A percentile compares a stretch with the other conserved stretches of the same genome.
Evolutionary conservation across 2,888 invertebrate species (phyloP).

Genomic region (Rugalucina vietnamica): DNA sequence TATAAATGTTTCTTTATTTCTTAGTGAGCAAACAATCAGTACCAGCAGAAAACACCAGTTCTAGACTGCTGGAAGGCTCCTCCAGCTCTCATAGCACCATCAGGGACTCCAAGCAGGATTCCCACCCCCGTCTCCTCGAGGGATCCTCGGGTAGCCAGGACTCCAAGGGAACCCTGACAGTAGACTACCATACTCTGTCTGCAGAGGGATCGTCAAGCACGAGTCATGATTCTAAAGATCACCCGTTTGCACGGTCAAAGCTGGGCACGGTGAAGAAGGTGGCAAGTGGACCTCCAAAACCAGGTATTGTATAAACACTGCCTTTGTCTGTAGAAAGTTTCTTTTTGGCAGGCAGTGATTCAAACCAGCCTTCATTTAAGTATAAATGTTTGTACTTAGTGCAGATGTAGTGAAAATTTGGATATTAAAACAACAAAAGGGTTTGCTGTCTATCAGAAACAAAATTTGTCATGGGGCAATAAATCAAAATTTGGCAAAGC

Average conservation of each 20-base stretch:
- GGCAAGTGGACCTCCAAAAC: neutral
- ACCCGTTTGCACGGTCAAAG: conserved; percentile 60
- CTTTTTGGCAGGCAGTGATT: no score
- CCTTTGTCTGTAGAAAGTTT: no score
- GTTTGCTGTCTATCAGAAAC: no score
- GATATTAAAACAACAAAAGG: no score
- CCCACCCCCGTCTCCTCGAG: neutral
- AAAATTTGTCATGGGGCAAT: no score
- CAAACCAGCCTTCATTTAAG: no score
- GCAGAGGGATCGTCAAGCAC: conserved; percentile 17
- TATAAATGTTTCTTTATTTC: no score
- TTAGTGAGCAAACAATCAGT: neutral
- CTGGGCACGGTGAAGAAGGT: conserved; percentile 54
- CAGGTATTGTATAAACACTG: neutral
- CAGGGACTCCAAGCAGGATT: neutral
- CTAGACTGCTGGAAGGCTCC: neutral
- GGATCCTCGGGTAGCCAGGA: neutral
- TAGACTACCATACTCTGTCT: neutral
- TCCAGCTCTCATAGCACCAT: neutral
- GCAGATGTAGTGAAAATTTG: no score
- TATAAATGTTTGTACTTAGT: no score
- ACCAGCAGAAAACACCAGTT: neutral
- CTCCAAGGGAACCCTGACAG: neutral
- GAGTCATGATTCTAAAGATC: conserved; percentile 57
- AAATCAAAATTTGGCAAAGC: no score